A percentile compares a stretch with the other conserved stretches of the same genome.
phyloP scores from a whole-genome alignment of 1,140 invertebrate genomes.

The Lithobius niger region DNA sequence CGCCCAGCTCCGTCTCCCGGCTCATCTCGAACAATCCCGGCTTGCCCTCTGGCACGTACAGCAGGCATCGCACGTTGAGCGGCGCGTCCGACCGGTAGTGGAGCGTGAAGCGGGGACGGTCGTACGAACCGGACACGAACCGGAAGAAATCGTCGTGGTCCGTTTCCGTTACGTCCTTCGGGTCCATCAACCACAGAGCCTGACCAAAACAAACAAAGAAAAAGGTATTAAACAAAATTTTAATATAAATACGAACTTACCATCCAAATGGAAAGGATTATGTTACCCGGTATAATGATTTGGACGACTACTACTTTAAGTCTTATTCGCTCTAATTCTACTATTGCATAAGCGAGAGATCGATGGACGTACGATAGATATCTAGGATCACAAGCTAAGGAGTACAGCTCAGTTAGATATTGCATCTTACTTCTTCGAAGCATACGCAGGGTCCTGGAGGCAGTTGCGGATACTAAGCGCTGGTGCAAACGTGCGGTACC shows the following conservation, averaged over 20 bases:
- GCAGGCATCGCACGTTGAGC: conserved; percentile 71
- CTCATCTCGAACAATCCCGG: conserved; percentile 70
- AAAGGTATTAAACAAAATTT: neutral
- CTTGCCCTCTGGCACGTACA: conserved; percentile 85
- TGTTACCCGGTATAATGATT: no score
- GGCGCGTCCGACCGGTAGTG: conserved; percentile 84
- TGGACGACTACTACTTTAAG: no score
- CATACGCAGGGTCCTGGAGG: no score
- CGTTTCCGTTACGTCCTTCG: conserved; percentile 67
- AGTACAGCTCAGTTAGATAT: no score
- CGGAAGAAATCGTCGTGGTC: conserved; percentile 85
- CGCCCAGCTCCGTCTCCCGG: conserved; percentile 60
- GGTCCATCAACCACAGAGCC: conserved; percentile 85
- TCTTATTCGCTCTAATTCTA: no score
- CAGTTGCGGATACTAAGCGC: no score
- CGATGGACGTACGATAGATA: no score
- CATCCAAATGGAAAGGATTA: neutral
- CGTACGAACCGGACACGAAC: conserved; percentile 70
- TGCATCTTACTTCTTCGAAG: no score
- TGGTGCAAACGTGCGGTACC: no score
- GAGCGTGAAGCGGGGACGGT: conserved; percentile 64
- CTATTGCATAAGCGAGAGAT: no score
- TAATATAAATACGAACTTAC: no score
- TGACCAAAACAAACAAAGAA: conserved; percentile 34
- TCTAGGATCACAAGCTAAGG: no score